A percentile compares a stretch with the other conserved stretches of the same genome.
These are phyloP conservation scores for Scaptomyza pallida DNA, from an alignment of 1,140 invertebrate genomes.

Conservation along the genomic window DNA sequence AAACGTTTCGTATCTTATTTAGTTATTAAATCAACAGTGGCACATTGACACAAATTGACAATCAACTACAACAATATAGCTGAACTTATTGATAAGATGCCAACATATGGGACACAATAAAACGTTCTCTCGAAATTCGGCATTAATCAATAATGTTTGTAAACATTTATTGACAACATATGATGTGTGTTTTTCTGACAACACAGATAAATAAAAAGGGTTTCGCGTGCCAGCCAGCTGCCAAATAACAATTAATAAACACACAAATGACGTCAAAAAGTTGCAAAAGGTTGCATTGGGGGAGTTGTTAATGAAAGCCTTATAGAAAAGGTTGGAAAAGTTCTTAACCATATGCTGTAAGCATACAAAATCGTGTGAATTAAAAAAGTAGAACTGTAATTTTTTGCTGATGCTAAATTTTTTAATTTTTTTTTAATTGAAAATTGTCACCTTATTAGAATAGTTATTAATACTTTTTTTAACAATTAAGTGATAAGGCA, in stretches of 20 bases:
- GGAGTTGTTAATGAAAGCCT: conserved; percentile 6
- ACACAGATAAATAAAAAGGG: background rate
- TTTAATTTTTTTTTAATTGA: too few species aligned
- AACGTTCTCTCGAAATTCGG: conserved; percentile 10
- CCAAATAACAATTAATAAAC: conserved; percentile 5
- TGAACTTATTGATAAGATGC: conserved; percentile 24
- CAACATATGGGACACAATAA: conserved; percentile 12
- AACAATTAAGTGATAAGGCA: too few species aligned
- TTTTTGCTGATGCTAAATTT: too few species aligned
- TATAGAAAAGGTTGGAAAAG: conserved; percentile 10
- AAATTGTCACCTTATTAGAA: too few species aligned
- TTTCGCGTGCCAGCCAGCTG: conserved; percentile 1
- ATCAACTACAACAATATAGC: conserved; percentile 8
- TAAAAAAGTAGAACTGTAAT: too few species aligned
- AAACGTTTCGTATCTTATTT: too few species aligned
- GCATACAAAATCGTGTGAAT: too few species aligned
- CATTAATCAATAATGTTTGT: conserved; percentile 17
- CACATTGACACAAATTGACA: conserved; percentile 32
- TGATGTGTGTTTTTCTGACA: too few species aligned
- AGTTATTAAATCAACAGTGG: background rate
- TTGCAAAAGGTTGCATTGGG: too few species aligned
- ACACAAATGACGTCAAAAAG: background rate
- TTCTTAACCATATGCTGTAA: background rate
- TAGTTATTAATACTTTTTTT: too few species aligned
- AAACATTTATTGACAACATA: conserved; percentile 4